These are phyloP conservation scores for Brevipalpus yothersi DNA, from an alignment of 1,140 invertebrate species.

Conservation along the genomic window DNA sequence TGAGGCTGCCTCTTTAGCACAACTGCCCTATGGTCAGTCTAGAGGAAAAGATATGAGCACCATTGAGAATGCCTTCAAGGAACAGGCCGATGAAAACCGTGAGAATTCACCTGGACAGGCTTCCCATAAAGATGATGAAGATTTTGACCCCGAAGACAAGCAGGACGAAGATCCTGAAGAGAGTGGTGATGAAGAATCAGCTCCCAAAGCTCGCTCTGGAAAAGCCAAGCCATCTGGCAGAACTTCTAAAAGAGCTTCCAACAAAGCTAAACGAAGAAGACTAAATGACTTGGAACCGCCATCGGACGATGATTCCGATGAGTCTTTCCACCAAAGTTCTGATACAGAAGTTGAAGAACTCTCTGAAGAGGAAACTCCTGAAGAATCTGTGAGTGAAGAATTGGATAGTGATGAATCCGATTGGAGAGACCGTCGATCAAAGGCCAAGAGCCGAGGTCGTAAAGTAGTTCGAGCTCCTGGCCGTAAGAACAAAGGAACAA, in stretches of 20 bases:
- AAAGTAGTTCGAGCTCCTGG: not conserved
- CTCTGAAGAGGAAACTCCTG: slow-evolving; percentile 3
- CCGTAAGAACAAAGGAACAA: not conserved
- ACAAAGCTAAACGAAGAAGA: slow-evolving; percentile 15
- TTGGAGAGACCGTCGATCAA: not conserved
- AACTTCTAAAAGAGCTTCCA: not conserved
- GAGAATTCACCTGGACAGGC: slow-evolving; percentile 33
- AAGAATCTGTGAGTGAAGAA: slow-evolving; percentile 1
- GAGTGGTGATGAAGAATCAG: not conserved
- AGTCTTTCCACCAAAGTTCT: slow-evolving; percentile 24
- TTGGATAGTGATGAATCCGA: slow-evolving; percentile 4
- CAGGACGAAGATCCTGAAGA: slow-evolving; percentile 13
- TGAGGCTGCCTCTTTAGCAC: too few species aligned
- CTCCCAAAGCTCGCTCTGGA: not conserved
- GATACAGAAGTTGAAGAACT: slow-evolving; percentile 6
- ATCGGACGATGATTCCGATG: slow-evolving; percentile 42
- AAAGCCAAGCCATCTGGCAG: not conserved
- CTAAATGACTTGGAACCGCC: slow-evolving; percentile 53
- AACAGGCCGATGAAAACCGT: not conserved
- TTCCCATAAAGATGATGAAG: not conserved
- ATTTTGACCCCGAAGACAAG: slow-evolving; percentile 10
- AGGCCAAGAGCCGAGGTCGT: not conserved
- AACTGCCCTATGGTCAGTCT: not conserved
- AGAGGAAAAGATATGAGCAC: not conserved
- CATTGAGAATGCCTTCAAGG: not conserved